phyloP scores from a whole-genome alignment of 2,888 invertebrate genomes.

The Euplexia lucipara region DNA sequence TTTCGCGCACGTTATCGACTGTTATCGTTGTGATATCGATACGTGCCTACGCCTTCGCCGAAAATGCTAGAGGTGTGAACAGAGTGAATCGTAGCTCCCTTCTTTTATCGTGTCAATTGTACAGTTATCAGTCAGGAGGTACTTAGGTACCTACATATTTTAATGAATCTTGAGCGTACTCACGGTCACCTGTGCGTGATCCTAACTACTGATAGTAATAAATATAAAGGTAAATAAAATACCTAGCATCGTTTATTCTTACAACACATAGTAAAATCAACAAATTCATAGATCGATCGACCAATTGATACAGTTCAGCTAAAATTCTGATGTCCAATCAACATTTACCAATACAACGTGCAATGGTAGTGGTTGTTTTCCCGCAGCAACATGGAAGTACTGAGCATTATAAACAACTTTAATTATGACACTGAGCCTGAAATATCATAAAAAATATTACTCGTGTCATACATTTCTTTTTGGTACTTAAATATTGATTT shows the following conservation, averaged over 20 bases:
- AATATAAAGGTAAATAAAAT: slow-evolving; percentile 14
- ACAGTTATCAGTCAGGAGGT: slow-evolving; percentile 46
- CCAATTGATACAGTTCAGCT: neutral
- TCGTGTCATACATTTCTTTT: no score
- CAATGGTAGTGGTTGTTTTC: no score
- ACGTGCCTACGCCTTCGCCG: slow-evolving; percentile 30
- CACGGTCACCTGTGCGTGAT: slow-evolving; percentile 28
- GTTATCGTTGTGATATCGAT: slow-evolving; percentile 49
- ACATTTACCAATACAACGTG: no score
- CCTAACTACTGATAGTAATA: slow-evolving; percentile 17
- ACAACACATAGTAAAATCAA: slow-evolving; percentile 7
- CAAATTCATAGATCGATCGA: neutral
- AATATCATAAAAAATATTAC: no score
- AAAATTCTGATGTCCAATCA: slow-evolving; percentile 18
- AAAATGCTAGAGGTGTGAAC: slow-evolving; percentile 35
- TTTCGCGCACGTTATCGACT: slow-evolving; percentile 45
- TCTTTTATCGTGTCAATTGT: slow-evolving; percentile 40
- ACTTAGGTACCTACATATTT: slow-evolving; percentile 34
- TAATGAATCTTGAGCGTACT: slow-evolving; percentile 33
- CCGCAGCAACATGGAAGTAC: no score
- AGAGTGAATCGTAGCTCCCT: slow-evolving; percentile 18
- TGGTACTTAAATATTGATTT: no score
- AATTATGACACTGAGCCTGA: no score
- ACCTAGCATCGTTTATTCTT: slow-evolving; percentile 34
- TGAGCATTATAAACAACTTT: no score